Evolutionary conservation across 2,797 vertebrate genomes (phyloP).

Genomic region (Ataeniobius toweri): DNA sequence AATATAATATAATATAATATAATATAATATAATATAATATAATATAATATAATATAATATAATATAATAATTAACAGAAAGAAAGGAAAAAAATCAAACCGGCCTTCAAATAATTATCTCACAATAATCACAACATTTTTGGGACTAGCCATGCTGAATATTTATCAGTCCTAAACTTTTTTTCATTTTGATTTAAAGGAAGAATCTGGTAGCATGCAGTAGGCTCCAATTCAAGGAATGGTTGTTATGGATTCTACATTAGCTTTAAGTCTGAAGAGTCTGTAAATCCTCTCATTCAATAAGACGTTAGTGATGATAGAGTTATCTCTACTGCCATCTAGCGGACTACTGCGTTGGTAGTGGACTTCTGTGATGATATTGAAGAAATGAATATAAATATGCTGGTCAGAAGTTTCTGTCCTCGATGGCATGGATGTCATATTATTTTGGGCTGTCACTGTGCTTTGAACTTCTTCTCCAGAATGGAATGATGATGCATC

Average conservation of each 20-base stretch:
- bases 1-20: not conserved
- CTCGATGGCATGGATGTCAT: too few relatives aligned
- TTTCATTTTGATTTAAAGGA: not conserved
- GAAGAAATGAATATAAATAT: not conserved
- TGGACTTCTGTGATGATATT: not conserved
- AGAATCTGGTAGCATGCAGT: not conserved
- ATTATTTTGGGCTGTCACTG: too few relatives aligned
- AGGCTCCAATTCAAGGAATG: not conserved
- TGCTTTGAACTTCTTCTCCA: too few relatives aligned
- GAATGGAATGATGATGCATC: too few relatives aligned
- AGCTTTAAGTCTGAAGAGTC: not conserved
- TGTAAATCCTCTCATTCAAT: not conserved
- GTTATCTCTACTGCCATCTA: constrained; percentile 54
- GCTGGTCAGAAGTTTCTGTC: too few relatives aligned
- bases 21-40: not conserved
- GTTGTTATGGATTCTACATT: not conserved
- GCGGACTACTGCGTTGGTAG: constrained; percentile 7
- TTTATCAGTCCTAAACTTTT: not conserved
- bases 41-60: not conserved
- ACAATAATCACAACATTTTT: not conserved
- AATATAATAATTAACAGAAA: too few relatives aligned
- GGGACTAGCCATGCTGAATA: not conserved
- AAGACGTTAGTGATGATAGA: not conserved
- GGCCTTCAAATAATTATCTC: not conserved
- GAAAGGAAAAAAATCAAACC: not conserved